Evolutionary conservation across 2,888 invertebrate genomes (phyloP).

Genomic region (Heptascelio sp.): DNA sequence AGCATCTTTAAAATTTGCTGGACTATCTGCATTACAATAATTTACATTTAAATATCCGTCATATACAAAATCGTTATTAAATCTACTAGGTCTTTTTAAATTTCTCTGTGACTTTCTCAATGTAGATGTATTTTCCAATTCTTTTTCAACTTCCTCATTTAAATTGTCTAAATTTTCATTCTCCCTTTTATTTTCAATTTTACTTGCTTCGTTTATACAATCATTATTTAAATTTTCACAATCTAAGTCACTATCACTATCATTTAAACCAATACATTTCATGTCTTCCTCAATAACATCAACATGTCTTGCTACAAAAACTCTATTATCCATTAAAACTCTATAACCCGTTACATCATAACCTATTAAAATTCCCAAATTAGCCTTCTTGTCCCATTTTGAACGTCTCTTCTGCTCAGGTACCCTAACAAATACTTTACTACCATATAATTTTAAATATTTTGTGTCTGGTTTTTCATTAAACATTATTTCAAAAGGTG

Average conservation of each 20-base stretch:
- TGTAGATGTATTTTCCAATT: too few relatives aligned
- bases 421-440: conserved; percentile 45
- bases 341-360: conserved; percentile 13
- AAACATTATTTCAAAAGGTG: conserved; percentile 57
- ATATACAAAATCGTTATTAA: too few relatives aligned
- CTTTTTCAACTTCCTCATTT: too few relatives aligned
- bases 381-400: conserved; percentile 51
- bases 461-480: conserved; percentile 34
- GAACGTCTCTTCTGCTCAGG: conserved; percentile 39
- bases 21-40: conserved; percentile 7
- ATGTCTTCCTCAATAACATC: background rate
- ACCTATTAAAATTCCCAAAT: conserved; percentile 38
- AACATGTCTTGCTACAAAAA: conserved; percentile 1
- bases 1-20: conserved; percentile 8
- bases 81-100: too few relatives aligned
- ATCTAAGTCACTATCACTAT: background rate
- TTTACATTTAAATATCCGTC: background rate
- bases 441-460: conserved; percentile 40
- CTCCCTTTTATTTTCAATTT: too few relatives aligned
- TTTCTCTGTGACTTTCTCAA: too few relatives aligned
- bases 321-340: conserved; percentile 1
- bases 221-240: too few relatives aligned
- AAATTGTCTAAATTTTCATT: background rate
- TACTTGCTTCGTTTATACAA: too few relatives aligned
- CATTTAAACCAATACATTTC: background rate